Base-by-base conservation (phyloP, 2,797 vertebrate genomes). In the Microtus californicus region DNA sequence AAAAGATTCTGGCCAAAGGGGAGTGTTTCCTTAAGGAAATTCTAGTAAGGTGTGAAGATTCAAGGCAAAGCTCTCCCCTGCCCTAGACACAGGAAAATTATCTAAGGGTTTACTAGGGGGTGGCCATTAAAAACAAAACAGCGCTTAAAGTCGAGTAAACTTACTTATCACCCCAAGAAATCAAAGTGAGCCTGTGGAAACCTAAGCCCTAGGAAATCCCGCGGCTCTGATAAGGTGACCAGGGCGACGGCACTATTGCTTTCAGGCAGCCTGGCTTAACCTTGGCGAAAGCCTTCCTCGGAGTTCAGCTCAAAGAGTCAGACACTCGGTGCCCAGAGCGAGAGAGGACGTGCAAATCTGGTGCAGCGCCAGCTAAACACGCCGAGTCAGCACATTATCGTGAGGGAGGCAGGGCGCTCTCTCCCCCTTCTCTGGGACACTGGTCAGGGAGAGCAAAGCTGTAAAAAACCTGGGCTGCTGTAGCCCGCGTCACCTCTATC, bases 231-330 rank as follows among this genome's bases (percentile, higher is more conserved):
- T 96, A 86, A 71, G 4, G 29, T 59, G 40, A 63, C 92, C 85
- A 43, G n/a, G 0, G 73, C 34, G 74, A 89, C 31, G 5, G 29
- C 0, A 0, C 77, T 80, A 90, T 94, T 94, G 34, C 51, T 90
- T 96, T 96, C 96, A 69, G 90, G 86, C 90, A 87, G 90, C 97
- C 97, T 85, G 88, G 94, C 67, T 93, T 96, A 82, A 96, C 97
- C 96, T 76, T 43, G 12, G 83, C 45, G 15, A 91, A 87, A 79
- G 82, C 91, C 91, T 91, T 34, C 81, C 92, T 59, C 2, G 51
- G 93, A 61, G 34, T 51, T 83, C 85, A 37, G 73, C 74, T 89
- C 78, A 0, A 21, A 9, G 67, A 76, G 89, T 54, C 79, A 97
- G 97, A 92, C 95, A 43, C 93, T 90, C 92, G 43, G 95, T 90